These are phyloP conservation scores for Meghimatium bilineatum DNA, from an alignment of 2,888 invertebrate species.

Conservation along the genomic window DNA sequence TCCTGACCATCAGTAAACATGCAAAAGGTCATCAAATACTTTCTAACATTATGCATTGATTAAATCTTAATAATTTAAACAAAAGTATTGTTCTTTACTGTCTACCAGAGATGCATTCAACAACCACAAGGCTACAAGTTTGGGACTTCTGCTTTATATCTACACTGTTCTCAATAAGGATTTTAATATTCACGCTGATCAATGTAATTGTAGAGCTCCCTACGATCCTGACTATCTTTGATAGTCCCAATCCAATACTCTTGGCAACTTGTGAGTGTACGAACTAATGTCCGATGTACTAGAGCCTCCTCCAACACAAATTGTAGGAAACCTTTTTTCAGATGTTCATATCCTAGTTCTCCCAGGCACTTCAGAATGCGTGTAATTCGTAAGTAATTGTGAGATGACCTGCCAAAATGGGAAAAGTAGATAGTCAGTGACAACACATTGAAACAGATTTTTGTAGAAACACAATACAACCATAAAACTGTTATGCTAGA, in stretches of 20 bases:
- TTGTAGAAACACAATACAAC: too few relatives aligned
- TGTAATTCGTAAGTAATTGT: slow-evolving; percentile 74
- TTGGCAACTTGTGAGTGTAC: slow-evolving; percentile 63
- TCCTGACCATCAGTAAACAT: too few relatives aligned
- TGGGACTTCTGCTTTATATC: background rate
- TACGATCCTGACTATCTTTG: slow-evolving; percentile 59
- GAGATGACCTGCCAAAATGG: slow-evolving; percentile 62
- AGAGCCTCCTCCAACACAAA: slow-evolving; percentile 68
- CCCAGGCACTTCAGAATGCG: slow-evolving; percentile 74
- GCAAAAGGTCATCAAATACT: too few relatives aligned
- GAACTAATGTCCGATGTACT: slow-evolving; percentile 57
- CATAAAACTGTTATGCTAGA: too few relatives aligned
- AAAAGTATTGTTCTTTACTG: too few relatives aligned
- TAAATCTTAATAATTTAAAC: too few relatives aligned
- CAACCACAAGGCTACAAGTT: too few relatives aligned
- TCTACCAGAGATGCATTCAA: too few relatives aligned
- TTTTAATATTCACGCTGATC: slow-evolving; percentile 1
- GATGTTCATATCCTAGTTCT: slow-evolving; percentile 70
- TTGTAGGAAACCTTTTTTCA: slow-evolving; percentile 66
- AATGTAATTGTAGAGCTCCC: slow-evolving; percentile 44
- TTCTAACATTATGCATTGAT: too few relatives aligned
- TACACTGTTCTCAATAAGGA: background rate
- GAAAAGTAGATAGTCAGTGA: background rate
- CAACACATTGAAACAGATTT: background rate
- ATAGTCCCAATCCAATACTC: slow-evolving; percentile 72